Conservation (phyloP, 1,140 invertebrate species). For the Drosophila subobscura region DNA sequence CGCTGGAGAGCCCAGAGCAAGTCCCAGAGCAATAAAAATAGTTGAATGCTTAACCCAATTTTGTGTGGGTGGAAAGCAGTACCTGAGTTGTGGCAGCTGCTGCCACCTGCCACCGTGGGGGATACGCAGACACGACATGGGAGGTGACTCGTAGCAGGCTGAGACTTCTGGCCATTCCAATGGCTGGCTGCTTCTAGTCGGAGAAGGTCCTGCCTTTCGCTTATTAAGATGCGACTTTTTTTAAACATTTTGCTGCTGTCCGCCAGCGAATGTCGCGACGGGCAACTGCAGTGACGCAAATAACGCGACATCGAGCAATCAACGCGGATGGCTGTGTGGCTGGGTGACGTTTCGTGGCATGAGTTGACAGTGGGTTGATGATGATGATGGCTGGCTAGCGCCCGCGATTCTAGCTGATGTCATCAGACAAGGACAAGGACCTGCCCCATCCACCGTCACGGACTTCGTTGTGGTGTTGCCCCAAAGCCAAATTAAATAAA, state of each 20-base stretch:
- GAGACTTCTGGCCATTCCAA: no score
- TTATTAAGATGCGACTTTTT: slow-evolving; percentile 22
- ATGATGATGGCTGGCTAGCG: slow-evolving; percentile 3
- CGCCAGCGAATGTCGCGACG: neutral
- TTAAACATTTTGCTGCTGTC: slow-evolving; percentile 19
- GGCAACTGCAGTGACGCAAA: slow-evolving; percentile 38
- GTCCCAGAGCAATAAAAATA: slow-evolving; percentile 17
- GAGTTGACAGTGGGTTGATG: slow-evolving; percentile 3
- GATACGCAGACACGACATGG: neutral
- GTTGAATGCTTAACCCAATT: slow-evolving; percentile 33
- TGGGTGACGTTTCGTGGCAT: neutral
- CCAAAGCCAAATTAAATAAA: slow-evolving; percentile 71
- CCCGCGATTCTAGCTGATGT: slow-evolving; percentile 61
- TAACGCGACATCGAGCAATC: slow-evolving; percentile 10
- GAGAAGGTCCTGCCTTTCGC: neutral
- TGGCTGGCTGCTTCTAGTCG: neutral
- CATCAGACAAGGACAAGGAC: slow-evolving; percentile 53
- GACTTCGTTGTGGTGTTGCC: slow-evolving; percentile 19
- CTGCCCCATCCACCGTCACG: slow-evolving; percentile 28
- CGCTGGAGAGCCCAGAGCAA: neutral
- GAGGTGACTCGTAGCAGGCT: no score
- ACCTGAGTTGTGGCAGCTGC: neutral
- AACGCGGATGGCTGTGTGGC: no score
- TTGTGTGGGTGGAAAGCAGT: slow-evolving; percentile 3
- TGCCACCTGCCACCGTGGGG: neutral